A percentile compares a stretch with the other conserved stretches of the same genome.
Conservation (phyloP, 2,888 invertebrate species). For the Chelonus formosanus region DNA sequence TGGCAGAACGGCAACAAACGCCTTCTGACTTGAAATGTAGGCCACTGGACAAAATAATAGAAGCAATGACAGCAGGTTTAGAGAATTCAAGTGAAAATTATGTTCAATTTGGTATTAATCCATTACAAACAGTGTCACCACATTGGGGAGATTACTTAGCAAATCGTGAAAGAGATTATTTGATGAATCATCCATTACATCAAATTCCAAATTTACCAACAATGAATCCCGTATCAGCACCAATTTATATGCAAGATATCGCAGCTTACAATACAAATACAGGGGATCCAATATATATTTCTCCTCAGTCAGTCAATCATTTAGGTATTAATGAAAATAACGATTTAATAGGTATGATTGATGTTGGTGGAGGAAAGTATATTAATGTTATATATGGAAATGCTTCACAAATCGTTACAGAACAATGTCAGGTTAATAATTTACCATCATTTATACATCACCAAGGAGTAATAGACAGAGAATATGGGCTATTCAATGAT, state of each 20-base stretch:
- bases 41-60: slow-evolving; percentile 69
- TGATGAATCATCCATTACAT: slow-evolving; percentile 15
- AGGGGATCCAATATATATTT: slow-evolving; percentile 57
- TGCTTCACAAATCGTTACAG: slow-evolving; percentile 59
- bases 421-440: slow-evolving; percentile 55
- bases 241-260: slow-evolving; percentile 54
- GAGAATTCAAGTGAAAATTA: slow-evolving; percentile 70
- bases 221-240: slow-evolving; percentile 39
- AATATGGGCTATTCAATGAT: slow-evolving; percentile 61
- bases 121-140: slow-evolving; percentile 54
- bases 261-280: slow-evolving; percentile 45
- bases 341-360: slow-evolving; percentile 61
- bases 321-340: slow-evolving; percentile 60
- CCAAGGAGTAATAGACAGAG: slow-evolving; percentile 53
- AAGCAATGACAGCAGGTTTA: slow-evolving; percentile 70
- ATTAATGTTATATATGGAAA: slow-evolving; percentile 63
- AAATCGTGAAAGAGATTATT: slow-evolving; percentile 19
- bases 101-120: slow-evolving; percentile 67
- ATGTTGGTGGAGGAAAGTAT: slow-evolving; percentile 64
- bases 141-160: slow-evolving; percentile 59
- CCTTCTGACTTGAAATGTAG: slow-evolving; percentile 55
- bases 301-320: slow-evolving; percentile 56
- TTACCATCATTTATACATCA: slow-evolving; percentile 50
- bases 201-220: slow-evolving; percentile 12
- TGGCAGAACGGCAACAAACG: slow-evolving; percentile 48